phyloP scores from a whole-genome alignment of 92 coral and sea anemone genomes.

The Palythoa grandis region DNA sequence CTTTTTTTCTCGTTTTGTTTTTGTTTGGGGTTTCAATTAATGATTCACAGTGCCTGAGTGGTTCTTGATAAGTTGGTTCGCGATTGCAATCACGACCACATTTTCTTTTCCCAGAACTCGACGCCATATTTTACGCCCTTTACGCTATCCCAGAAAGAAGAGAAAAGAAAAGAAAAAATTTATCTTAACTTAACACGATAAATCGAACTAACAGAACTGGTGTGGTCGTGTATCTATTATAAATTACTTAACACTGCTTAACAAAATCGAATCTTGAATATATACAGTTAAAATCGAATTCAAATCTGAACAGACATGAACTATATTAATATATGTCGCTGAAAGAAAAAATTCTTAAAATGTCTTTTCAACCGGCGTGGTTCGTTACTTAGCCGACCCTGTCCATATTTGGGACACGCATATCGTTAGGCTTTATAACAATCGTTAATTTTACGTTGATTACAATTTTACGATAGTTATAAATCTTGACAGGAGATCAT shows the following conservation, averaged over 20 bases:
- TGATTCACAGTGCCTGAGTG: background rate
- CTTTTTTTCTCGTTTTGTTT: background rate
- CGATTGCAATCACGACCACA: conserved; percentile 9
- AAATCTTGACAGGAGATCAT: conserved; percentile 18
- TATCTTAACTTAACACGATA: background rate
- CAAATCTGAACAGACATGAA: no score
- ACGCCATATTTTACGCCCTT: conserved; percentile 11
- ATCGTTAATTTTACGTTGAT: conserved; percentile 8
- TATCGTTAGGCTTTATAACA: conserved; percentile 6
- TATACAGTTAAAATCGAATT: background rate
- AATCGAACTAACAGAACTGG: background rate
- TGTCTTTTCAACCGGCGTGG: conserved; percentile 4
- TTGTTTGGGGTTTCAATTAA: background rate
- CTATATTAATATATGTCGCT: no score
- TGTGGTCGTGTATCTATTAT: background rate
- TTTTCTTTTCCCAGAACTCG: conserved; percentile 9
- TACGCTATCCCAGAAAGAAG: background rate
- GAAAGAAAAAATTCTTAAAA: background rate
- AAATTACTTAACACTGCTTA: background rate
- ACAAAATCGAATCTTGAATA: background rate
- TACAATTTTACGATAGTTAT: conserved; percentile 20
- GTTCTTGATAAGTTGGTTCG: background rate
- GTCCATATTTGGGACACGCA: conserved; percentile 20
- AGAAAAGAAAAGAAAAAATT: background rate
- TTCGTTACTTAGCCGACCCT: background rate